phyloP scores from a whole-genome alignment of 2,113 vertebrate genomes.

The Melanerpes formicivorus region DNA sequence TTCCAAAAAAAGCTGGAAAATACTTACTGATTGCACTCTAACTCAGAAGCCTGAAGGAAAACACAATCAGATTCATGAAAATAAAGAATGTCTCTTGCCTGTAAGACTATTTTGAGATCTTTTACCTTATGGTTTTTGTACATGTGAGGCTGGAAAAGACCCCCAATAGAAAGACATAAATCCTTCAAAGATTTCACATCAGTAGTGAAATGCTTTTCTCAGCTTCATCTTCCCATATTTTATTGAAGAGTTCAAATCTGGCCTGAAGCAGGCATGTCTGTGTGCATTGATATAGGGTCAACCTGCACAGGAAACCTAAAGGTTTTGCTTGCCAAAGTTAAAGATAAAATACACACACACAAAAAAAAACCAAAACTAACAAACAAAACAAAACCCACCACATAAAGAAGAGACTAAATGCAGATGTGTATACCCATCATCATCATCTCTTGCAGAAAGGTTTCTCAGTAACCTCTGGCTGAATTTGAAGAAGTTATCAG shows the following conservation, averaged over 20 bases:
- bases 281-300: neutral
- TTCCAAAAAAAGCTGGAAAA: neutral
- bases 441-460: neutral
- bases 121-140: neutral
- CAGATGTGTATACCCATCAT: neutral
- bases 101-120: neutral
- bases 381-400: neutral
- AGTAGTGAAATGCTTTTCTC: fast-evolving
- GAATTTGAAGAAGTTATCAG: neutral
- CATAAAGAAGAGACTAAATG: neutral
- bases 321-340: neutral
- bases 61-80: neutral
- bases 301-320: neutral
- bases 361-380: neutral
- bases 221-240: neutral
- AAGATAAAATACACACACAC: neutral
- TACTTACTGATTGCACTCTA: neutral
- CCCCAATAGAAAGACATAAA: fast-evolving
- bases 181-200: neutral
- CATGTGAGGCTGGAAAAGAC: neutral
- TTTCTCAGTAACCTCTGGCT: neutral
- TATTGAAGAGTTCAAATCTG: neutral
- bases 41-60: neutral
- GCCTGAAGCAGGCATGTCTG: neutral
- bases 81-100: neutral